phyloP scores from a whole-genome alignment of 2,888 invertebrate species.

The Cloeon dipterum region DNA sequence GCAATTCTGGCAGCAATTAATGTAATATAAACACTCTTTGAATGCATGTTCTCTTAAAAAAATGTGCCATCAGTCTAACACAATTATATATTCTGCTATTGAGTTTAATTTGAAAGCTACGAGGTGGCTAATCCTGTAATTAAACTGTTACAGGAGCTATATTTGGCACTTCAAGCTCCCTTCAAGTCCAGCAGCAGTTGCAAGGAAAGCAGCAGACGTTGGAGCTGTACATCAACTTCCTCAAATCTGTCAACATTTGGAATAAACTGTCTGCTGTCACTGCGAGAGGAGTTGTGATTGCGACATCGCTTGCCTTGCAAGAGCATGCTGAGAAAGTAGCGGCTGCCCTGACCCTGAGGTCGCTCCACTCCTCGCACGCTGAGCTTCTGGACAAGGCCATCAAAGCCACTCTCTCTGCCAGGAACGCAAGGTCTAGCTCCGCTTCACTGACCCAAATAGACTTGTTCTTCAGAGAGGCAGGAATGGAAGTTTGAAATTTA shows the following conservation, averaged over 20 bases:
- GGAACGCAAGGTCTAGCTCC: constrained; percentile 17
- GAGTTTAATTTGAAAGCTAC: no score
- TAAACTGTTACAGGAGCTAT: no score
- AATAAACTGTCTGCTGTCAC: constrained; percentile 26
- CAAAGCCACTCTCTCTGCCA: constrained; percentile 21
- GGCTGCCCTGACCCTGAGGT: constrained; percentile 44
- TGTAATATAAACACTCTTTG: no score
- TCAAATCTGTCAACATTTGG: constrained; percentile 44
- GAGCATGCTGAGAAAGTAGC: constrained; percentile 62
- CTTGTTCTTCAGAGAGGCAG: constrained; percentile 41
- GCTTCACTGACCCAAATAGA: constrained; percentile 41
- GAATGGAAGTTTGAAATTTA: constrained; percentile 3
- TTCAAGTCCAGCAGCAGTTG: constrained; percentile 67
- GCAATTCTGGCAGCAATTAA: no score
- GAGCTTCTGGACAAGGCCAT: constrained; percentile 30
- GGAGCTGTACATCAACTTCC: constrained; percentile 49
- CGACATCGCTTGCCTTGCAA: constrained; percentile 33
- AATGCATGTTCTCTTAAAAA: no score
- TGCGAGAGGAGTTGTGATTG: constrained; percentile 22
- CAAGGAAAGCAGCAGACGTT: constrained; percentile 70
- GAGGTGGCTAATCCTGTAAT: no score
- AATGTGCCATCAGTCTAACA: no score
- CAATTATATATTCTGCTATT: no score
- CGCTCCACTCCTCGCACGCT: constrained; percentile 24
- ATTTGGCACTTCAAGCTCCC: constrained; percentile 52